Percentiles rank a stretch among this genome's conserved stretches.
Conservation (phyloP, 2,797 vertebrate species). For the Crenichthys baileyi region DNA sequence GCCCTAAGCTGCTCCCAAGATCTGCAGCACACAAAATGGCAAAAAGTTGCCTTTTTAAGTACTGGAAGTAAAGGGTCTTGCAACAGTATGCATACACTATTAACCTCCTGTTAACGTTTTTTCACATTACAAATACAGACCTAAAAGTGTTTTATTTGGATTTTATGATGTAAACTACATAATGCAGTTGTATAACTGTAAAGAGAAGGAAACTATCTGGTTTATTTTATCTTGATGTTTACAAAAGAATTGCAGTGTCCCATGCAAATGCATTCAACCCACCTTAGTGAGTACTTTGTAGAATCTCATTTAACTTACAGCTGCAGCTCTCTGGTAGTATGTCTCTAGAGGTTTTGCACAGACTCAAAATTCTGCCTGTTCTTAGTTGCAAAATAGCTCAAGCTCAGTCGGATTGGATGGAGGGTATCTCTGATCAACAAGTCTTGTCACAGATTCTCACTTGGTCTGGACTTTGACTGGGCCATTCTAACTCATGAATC, state of each 20-base stretch:
- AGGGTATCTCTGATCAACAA: neutral
- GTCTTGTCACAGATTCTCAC: neutral
- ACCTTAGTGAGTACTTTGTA: neutral
- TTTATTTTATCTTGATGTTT: neutral
- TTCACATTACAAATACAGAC: neutral
- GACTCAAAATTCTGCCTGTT: neutral
- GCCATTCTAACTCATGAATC: neutral
- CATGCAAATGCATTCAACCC: neutral
- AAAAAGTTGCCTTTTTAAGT: slow-evolving; percentile 17
- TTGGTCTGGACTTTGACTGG: neutral
- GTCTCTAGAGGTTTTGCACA: neutral
- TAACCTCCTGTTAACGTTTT: neutral
- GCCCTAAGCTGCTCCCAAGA: slow-evolving; percentile 32
- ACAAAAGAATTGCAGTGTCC: neutral
- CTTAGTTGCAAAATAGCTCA: neutral
- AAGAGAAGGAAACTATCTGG: too few relatives aligned
- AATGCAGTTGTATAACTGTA: neutral
- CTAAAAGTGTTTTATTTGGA: neutral
- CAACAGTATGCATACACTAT: slow-evolving; percentile 1
- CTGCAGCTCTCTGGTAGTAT: neutral
- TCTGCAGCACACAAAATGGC: slow-evolving; percentile 12
- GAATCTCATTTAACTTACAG: neutral
- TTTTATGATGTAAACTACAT: neutral
- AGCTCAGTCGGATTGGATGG: neutral
- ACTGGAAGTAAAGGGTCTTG: slow-evolving; percentile 23